phyloP scores from a whole-genome alignment of 2,113 vertebrate species.

The Lamprologus ornatipinnis region DNA sequence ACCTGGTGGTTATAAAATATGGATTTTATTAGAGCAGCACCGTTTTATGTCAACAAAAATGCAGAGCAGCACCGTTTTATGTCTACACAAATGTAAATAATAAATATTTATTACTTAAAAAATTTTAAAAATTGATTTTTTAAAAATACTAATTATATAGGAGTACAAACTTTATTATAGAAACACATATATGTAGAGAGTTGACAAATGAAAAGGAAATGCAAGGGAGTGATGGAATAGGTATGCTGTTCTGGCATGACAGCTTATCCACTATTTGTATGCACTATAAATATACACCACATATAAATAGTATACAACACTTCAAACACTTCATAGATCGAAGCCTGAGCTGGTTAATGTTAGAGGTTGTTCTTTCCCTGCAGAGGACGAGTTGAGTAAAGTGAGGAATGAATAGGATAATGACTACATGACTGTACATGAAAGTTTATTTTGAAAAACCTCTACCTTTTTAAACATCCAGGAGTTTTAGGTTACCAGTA shows the following conservation, averaged over 20 bases:
- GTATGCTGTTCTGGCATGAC: not conserved
- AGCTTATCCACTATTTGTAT: not conserved
- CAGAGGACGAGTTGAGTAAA: not conserved
- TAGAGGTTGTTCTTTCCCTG: not conserved
- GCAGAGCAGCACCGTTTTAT: not conserved
- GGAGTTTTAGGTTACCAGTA: not conserved
- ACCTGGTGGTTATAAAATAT: not conserved
- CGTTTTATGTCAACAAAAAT: not conserved
- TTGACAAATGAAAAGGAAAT: not conserved
- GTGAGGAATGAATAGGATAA: not conserved
- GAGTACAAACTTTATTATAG: not conserved
- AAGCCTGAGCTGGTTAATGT: not conserved
- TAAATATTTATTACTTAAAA: not conserved
- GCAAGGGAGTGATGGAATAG: not conserved
- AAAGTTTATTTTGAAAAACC: not conserved
- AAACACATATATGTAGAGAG: not conserved
- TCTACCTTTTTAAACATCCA: not conserved
- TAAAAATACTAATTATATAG: not conserved
- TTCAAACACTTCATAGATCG: not conserved
- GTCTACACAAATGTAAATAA: not conserved
- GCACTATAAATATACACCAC: not conserved
- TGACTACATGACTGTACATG: not conserved
- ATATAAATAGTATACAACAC: not conserved
- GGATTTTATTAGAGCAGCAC: not conserved
- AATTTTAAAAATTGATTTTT: fast-evolving